A percentile compares a stretch with the other conserved stretches of the same genome.
phyloP scores from a whole-genome alignment of 1,140 invertebrate species.

The Drosophila mauritiana region DNA sequence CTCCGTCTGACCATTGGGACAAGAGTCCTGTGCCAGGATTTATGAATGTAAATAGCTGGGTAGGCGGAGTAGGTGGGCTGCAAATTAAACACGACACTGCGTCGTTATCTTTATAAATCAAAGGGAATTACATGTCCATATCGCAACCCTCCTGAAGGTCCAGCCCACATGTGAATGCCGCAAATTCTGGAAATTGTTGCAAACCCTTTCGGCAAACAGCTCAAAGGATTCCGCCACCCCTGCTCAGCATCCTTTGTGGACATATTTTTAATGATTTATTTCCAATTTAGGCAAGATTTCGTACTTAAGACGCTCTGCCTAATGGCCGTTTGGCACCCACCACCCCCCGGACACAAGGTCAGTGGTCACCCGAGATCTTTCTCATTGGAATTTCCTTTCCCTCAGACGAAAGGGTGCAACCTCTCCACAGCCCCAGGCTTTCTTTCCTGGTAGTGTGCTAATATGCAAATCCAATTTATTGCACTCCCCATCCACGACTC shows the following conservation, averaged over 20 bases:
- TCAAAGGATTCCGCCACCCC: conserved; percentile 20
- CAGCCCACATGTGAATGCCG: conserved; percentile 36
- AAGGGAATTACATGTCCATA: conserved; percentile 72
- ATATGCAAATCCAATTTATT: conserved; percentile 84
- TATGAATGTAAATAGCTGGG: conserved; percentile 54
- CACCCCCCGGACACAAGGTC: conserved; percentile 29
- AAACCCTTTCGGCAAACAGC: conserved; percentile 59
- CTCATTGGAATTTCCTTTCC: conserved; percentile 35
- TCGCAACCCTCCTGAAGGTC: conserved; percentile 7
- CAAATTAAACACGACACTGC: conserved; percentile 79
- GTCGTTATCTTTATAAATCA: conserved; percentile 81
- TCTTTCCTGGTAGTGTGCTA: conserved; percentile 62
- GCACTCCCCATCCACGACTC: conserved; percentile 42
- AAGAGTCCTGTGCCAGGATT: conserved; percentile 45
- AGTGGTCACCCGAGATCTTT: conserved; percentile 31
- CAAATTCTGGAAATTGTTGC: conserved; percentile 67
- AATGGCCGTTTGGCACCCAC: conserved; percentile 45
- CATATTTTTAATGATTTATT: conserved; percentile 84
- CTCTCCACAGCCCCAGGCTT: background rate
- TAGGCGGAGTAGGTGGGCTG: conserved; percentile 33
- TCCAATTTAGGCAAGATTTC: conserved; percentile 79
- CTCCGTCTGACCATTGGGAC: conserved; percentile 52
- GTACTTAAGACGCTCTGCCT: conserved; percentile 68
- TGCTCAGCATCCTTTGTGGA: background rate
- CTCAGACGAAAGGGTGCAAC: conserved; percentile 34